A percentile compares a stretch with the other conserved stretches of the same genome.
Conservation (phyloP, 2,113 vertebrate genomes). For the Sinocyclocheilus grahami region DNA sequence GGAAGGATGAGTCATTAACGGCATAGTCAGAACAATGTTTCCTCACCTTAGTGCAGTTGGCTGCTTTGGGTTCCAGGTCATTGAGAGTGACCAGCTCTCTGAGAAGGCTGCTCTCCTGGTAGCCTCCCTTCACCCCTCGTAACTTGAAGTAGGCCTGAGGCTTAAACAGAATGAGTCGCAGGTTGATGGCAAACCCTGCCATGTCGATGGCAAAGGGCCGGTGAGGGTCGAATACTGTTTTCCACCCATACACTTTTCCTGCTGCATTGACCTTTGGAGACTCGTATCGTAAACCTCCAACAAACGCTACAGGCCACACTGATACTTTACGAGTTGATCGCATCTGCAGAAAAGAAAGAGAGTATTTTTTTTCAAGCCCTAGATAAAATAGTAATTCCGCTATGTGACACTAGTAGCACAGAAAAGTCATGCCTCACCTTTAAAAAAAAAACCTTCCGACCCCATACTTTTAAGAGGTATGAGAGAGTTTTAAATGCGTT, state of each 20-base stretch:
- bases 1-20: background rate
- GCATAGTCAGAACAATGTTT: background rate
- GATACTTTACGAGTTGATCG: conserved; percentile 92
- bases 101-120: conserved; percentile 97
- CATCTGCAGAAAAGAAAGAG: conserved; percentile 78
- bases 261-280: conserved; percentile 93
- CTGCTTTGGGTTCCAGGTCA: conserved; percentile 96
- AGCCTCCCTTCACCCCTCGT: conserved; percentile 94
- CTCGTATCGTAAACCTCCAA: conserved; percentile 93
- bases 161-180: conserved; percentile 91
- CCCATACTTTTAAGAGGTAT: no score
- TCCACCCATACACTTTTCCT: conserved; percentile 97
- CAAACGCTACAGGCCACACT: conserved; percentile 97
- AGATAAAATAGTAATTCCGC: no score
- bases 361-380: no score
- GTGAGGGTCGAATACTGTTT: conserved; percentile 95
- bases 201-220: conserved; percentile 98
- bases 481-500: no score
- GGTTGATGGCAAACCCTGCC: conserved; percentile 96
- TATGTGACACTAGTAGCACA: no score
- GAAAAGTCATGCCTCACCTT: no score
- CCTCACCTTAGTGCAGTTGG: conserved; percentile 98
- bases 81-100: conserved; percentile 93
- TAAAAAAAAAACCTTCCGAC: no score
- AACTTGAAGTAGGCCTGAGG: conserved; percentile 98